Percentiles rank a stretch among this genome's conserved stretches.
These are phyloP conservation scores for Nothoprocta perdicaria DNA, from an alignment of 2,113 vertebrate genomes.

Conservation along the genomic window DNA sequence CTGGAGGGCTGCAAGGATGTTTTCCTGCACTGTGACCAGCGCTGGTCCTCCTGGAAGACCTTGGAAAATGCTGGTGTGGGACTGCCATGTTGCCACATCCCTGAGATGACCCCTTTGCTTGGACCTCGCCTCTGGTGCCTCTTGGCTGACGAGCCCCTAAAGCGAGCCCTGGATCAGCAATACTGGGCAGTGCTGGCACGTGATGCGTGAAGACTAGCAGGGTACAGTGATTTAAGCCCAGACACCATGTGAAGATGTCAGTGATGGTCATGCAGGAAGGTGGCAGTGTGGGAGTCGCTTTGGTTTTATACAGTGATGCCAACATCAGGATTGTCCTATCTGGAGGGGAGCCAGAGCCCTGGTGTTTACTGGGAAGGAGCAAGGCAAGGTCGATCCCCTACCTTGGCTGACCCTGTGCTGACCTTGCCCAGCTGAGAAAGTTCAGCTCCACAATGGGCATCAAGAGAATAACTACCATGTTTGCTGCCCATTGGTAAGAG, in stretches of 20 bases:
- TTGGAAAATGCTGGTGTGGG: not conserved
- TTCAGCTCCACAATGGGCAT: accelerated
- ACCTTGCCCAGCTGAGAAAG: accelerated
- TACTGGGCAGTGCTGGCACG: not conserved
- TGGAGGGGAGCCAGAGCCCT: not conserved
- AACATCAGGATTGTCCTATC: not conserved
- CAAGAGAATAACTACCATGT: not conserved
- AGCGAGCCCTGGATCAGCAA: not conserved
- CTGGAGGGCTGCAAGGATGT: not conserved
- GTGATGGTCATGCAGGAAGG: not conserved
- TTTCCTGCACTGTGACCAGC: not conserved
- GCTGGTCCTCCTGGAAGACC: not conserved
- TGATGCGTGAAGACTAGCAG: not conserved
- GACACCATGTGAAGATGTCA: not conserved
- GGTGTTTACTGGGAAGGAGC: not conserved
- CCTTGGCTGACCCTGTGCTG: not conserved
- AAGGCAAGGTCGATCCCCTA: slow-evolving; percentile 4
- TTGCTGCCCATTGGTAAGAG: not conserved
- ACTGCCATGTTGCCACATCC: not conserved
- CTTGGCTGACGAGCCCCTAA: not conserved
- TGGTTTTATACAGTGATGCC: not conserved
- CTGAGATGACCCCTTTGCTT: not conserved
- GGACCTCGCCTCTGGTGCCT: not conserved
- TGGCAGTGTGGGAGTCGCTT: not conserved
- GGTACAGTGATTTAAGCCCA: not conserved